Evolutionary conservation across 1,140 invertebrate species (phyloP).

Genomic region (Caenorhabditis brenneri): DNA sequence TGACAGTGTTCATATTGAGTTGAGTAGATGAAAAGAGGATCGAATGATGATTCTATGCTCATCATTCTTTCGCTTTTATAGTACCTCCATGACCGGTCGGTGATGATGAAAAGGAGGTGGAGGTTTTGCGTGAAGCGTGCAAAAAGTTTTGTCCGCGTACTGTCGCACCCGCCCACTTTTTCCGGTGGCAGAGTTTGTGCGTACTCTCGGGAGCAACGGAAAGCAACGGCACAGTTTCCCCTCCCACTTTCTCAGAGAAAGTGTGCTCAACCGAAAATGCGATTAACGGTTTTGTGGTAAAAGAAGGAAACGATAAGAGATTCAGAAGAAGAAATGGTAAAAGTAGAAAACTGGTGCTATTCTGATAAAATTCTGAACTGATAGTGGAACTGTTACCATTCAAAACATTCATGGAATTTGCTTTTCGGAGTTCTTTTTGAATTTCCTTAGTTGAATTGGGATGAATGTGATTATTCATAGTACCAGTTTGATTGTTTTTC

Average conservation of each 20-base stretch:
- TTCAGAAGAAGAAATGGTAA: background rate
- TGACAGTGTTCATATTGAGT: slow-evolving; percentile 35
- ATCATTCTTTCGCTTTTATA: slow-evolving; percentile 14
- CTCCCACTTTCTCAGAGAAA: background rate
- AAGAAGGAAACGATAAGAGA: background rate
- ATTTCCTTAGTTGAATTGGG: too few species aligned
- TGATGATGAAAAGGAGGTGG: slow-evolving; percentile 7
- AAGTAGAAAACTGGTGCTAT: background rate
- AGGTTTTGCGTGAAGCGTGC: slow-evolving; percentile 18
- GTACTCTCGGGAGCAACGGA: background rate
- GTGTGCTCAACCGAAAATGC: slow-evolving; percentile 5
- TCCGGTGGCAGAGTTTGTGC: background rate
- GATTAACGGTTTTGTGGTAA: too few species aligned
- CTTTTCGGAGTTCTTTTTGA: too few species aligned
- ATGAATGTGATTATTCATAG: too few species aligned
- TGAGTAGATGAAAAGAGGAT: background rate
- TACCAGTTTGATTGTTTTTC: too few species aligned
- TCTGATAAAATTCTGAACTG: background rate
- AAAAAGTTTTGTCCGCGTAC: slow-evolving; percentile 6
- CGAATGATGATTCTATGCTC: slow-evolving; percentile 41
- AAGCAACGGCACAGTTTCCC: background rate
- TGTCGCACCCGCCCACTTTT: background rate
- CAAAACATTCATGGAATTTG: too few species aligned
- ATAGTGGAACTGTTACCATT: background rate
- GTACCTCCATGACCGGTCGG: slow-evolving; percentile 35